These are phyloP conservation scores for Neodontobutis hainanensis DNA, from an alignment of 2,113 vertebrate genomes.

Conservation along the genomic window DNA sequence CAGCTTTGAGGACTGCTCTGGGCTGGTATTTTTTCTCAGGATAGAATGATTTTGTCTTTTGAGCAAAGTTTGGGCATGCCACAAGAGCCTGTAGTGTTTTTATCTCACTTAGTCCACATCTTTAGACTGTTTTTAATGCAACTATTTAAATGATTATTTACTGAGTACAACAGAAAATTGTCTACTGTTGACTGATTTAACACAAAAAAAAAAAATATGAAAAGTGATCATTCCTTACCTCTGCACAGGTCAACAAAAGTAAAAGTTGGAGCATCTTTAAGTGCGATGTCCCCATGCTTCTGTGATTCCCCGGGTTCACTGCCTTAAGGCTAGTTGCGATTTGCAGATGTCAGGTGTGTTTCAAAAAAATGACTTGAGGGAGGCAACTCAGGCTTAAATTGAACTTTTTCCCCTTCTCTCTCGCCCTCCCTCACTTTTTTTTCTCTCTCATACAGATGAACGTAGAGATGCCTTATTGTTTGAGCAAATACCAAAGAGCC, in stretches of 20 bases:
- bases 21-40: slow-evolving; percentile 71
- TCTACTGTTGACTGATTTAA: not conserved
- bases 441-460: slow-evolving; percentile 29
- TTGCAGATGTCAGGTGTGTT: slow-evolving; percentile 14
- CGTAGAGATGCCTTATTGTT: slow-evolving; percentile 77
- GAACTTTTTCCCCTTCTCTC: slow-evolving; percentile 6
- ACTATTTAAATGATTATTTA: not conserved
- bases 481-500: slow-evolving; percentile 72
- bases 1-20: slow-evolving; percentile 68
- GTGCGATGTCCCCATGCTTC: slow-evolving; percentile 42
- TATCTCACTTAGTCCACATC: slow-evolving; percentile 12
- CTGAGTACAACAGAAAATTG: too few species aligned
- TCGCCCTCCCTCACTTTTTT: not conserved
- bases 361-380: slow-evolving; percentile 59
- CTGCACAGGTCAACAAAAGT: slow-evolving; percentile 51
- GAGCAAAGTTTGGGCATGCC: slow-evolving; percentile 54
- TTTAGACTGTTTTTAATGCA: slow-evolving; percentile 10
- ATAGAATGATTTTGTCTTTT: slow-evolving; percentile 72
- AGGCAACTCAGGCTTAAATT: slow-evolving; percentile 46
- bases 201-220: too few species aligned
- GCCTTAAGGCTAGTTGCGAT: slow-evolving; percentile 57
- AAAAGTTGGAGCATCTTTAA: slow-evolving; percentile 58
- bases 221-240: slow-evolving; percentile 64
- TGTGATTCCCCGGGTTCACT: slow-evolving; percentile 22
- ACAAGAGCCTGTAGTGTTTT: slow-evolving; percentile 65